These are phyloP conservation scores for Drosophila watanabei DNA, from an alignment of 1,140 invertebrate species.

Conservation along the genomic window DNA sequence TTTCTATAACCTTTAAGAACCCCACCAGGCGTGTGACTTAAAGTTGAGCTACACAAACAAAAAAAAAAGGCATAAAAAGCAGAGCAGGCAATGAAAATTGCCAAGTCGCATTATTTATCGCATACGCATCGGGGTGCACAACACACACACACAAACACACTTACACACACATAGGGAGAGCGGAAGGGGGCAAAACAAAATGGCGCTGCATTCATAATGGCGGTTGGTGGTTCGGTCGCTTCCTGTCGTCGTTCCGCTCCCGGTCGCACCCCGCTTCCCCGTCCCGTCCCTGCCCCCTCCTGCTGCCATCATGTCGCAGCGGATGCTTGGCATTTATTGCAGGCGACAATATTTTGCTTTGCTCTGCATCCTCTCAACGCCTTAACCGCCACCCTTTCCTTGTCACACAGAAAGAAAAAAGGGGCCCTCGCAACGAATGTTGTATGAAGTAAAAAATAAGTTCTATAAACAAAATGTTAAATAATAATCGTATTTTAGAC, in stretches of 20 bases:
- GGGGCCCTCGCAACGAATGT: not conserved
- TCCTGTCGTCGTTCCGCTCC: conserved; percentile 36
- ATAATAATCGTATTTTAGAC: not conserved
- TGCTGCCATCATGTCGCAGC: conserved; percentile 65
- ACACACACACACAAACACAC: not conserved
- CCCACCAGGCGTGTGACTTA: not conserved
- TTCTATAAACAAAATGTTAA: too few relatives aligned
- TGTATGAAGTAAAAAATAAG: too few relatives aligned
- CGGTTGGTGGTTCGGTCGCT: conserved; percentile 52
- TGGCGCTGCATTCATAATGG: conserved; percentile 72
- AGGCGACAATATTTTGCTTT: conserved; percentile 80
- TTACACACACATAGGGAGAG: conserved; percentile 5
- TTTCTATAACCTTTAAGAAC: not conserved
- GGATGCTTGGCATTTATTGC: conserved; percentile 82
- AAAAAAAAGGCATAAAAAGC: conserved; percentile 19
- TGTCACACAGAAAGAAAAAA: not conserved
- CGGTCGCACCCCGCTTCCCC: conserved; percentile 9
- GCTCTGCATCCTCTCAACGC: conserved; percentile 41
- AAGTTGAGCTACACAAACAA: not conserved
- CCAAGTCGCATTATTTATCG: conserved; percentile 80
- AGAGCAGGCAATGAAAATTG: conserved; percentile 59
- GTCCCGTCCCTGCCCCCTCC: conserved; percentile 3
- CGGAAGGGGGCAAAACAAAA: conserved; percentile 50
- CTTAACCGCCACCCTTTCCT: conserved; percentile 4
- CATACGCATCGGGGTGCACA: conserved; percentile 50